These are phyloP conservation scores for Sarcophaga bullata DNA, from an alignment of 1,140 invertebrate species.

Conservation along the genomic window DNA sequence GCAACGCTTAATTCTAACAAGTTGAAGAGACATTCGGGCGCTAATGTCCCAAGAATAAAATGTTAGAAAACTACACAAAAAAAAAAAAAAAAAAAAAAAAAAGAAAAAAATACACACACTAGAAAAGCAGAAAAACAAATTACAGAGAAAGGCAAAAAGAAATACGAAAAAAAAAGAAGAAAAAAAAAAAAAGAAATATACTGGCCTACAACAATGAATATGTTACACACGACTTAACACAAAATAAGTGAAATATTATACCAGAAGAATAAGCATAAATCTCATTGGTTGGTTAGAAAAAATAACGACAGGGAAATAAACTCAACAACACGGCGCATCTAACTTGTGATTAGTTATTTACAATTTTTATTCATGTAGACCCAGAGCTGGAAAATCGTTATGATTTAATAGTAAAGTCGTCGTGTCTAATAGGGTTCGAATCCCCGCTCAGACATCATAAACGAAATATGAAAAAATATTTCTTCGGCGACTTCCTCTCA, in stretches of 20 bases:
- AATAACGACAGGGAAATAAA: slow-evolving; percentile 13
- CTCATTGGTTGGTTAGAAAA: slow-evolving; percentile 30
- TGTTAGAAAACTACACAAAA: not conserved
- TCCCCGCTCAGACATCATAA: too few relatives aligned
- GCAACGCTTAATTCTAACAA: not conserved
- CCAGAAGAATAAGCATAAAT: slow-evolving; percentile 29
- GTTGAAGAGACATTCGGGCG: slow-evolving; percentile 16
- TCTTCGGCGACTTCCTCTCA: too few relatives aligned
- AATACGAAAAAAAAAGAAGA: not conserved
- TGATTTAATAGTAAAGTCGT: too few relatives aligned
- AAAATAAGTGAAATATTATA: slow-evolving; percentile 25
- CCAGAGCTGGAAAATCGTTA: not conserved
- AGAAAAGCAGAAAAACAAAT: not conserved
- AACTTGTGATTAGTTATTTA: slow-evolving; percentile 31
- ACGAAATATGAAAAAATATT: too few relatives aligned
- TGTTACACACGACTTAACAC: slow-evolving; percentile 9
- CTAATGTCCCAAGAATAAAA: slow-evolving; percentile 7
- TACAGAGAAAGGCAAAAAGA: not conserved
- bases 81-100: not conserved
- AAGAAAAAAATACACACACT: not conserved
- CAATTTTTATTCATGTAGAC: not conserved
- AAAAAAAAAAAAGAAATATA: not conserved
- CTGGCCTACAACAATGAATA: slow-evolving; percentile 24
- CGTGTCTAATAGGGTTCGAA: too few relatives aligned
- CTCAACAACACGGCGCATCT: slow-evolving; percentile 31